Base-by-base conservation (phyloP, 2,797 vertebrate genomes). In the Eulemur albifrons region DNA sequence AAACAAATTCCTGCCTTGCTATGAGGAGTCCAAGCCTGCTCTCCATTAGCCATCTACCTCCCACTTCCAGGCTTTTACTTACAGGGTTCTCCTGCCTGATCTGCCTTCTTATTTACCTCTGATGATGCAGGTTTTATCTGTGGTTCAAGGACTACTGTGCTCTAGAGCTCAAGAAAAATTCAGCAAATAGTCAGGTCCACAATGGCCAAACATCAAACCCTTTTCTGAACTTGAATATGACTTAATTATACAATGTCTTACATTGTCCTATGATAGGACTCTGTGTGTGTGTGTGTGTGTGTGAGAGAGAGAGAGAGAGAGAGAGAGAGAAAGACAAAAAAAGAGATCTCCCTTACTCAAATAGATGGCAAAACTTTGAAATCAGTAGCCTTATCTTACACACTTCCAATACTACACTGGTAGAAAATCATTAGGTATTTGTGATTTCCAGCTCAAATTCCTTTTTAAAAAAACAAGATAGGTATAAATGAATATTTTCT, bases 41-140 rank as follows among this genome's bases (percentile, higher is more conserved):
- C 30, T 18, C 1, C 4, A 5, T 13, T n/a, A 6, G 5, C 11
- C 7, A 2, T 10, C 20, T 12, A 35, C 35, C 30, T 12, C 21
- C 7, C 4, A 11, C 20, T 1, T 18, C 27, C 1, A 1, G 30
- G 1, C 1, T 79, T 50, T 70, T 40, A 35, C 4, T 48, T 32
- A 23, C 4, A 30, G 50, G 7, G 23, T 43, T 75, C 6, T 35
- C 18, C 32, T 12, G 25, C 10, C 18, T 61, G 13, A 2, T 27
- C 61, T 27, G 50, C 7, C 43, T n/a, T 69, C 23, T 45, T 30
- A 27, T 35, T 32, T 50, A 35, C 70, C 14, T 40, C 9, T 32
- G 5, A 35, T 1, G 7, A 20, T 30, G 5, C 2, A n/a, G 52
- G 7, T 45, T 67, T 50, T 21, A 32, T 48, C 50, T 70, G 61